Evolutionary conservation across 37 sponge, comb jelly and placozoan species (phyloP).

Genomic region (Petrosia ficiformis): DNA sequence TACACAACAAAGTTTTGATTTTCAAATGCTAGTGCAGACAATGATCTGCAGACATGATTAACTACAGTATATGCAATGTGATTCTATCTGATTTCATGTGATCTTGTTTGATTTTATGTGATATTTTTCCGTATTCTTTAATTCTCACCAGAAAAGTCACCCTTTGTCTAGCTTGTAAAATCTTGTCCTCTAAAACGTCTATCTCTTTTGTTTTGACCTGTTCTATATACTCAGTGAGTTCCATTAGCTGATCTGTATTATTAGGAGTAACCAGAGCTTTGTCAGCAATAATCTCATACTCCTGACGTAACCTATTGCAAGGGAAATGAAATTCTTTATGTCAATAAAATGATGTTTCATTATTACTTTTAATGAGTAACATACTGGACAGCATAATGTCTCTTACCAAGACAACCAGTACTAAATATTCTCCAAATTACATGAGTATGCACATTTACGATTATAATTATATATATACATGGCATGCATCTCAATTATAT

Average conservation of each 20-base stretch:
- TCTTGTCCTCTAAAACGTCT: conserved; percentile 60
- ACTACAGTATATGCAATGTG: not conserved
- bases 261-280: conserved; percentile 88
- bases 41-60: not conserved
- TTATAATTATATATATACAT: no score
- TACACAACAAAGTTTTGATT: not conserved
- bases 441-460: no score
- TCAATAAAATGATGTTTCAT: not conserved
- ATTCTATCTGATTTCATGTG: no score
- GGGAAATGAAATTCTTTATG: not conserved
- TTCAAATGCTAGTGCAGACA: not conserved
- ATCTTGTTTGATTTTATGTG: no score
- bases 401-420: not conserved
- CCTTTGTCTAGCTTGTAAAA: conserved; percentile 57
- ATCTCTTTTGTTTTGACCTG: conserved; percentile 59
- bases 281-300: conserved; percentile 84
- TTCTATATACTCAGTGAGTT: conserved; percentile 80
- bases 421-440: no score
- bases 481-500: no score
- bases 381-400: not conserved
- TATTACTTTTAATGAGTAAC: not conserved
- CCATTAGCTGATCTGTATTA: conserved; percentile 89
- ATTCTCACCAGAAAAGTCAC: conserved; percentile 22
- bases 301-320: conserved; percentile 58
- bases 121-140: no score